These are phyloP conservation scores for Crocidura indochinensis DNA, from an alignment of 2,797 vertebrate genomes.

Conservation along the genomic window DNA sequence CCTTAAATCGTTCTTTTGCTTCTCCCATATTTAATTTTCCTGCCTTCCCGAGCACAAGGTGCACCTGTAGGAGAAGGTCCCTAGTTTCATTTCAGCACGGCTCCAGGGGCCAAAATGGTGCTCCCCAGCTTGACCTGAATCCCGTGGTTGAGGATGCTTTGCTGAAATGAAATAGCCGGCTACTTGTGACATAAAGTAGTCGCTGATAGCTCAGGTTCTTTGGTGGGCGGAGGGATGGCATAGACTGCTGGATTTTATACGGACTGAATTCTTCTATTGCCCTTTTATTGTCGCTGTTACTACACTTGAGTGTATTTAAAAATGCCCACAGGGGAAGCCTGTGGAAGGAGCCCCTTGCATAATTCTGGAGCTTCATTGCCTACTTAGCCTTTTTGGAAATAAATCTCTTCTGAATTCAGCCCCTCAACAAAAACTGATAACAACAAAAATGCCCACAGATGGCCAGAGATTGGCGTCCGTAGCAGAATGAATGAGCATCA, in stretches of 20 bases:
- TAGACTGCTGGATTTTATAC: neutral
- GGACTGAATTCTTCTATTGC: neutral
- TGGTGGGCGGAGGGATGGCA: neutral
- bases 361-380: constrained; percentile 17
- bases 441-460: neutral
- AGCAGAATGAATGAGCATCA: neutral
- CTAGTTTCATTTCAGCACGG: neutral
- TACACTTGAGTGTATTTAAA: no score
- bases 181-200: neutral
- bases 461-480: constrained; percentile 3
- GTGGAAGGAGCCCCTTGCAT: no score
- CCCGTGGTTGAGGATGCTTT: neutral
- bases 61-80: constrained; percentile 7
- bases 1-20: neutral
- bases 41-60: neutral
- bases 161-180: constrained; percentile 31
- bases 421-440: no score
- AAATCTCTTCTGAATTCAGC: no score
- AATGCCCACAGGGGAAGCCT: no score
- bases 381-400: constrained; percentile 34
- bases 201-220: no score
- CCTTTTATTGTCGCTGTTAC: neutral
- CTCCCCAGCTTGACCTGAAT: neutral
- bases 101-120: no score
- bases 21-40: constrained; percentile 44